These are phyloP conservation scores for Garra rufa DNA, from an alignment of 2,113 vertebrate species.

Conservation along the genomic window DNA sequence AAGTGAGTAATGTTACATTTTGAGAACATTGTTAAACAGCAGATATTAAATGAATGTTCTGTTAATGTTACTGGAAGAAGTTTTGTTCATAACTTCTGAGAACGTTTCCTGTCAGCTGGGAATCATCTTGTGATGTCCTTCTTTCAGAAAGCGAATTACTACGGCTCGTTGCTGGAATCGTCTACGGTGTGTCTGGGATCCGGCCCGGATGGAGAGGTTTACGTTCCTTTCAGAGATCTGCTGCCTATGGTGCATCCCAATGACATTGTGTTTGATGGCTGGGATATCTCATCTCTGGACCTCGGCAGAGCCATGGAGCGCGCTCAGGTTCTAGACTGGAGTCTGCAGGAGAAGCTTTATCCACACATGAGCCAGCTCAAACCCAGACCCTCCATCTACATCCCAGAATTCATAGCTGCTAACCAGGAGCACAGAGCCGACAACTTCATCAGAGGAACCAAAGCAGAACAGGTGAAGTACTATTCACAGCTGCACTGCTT, in stretches of 20 bases:
- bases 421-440: slow-evolving; percentile 80
- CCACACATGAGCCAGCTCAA: slow-evolving; percentile 84
- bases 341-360: slow-evolving; percentile 89
- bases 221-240: slow-evolving; percentile 85
- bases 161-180: slow-evolving; percentile 89
- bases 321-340: slow-evolving; percentile 89
- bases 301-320: slow-evolving; percentile 88
- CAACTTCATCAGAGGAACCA: not conserved
- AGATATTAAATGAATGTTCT: too few species aligned
- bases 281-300: slow-evolving; percentile 95
- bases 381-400: slow-evolving; percentile 88
- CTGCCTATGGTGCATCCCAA: slow-evolving; percentile 93
- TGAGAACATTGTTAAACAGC: too few species aligned
- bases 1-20: too few species aligned
- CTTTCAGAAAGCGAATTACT: slow-evolving; percentile 90
- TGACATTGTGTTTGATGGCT: slow-evolving; percentile 92
- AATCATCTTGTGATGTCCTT: not conserved
- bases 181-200: slow-evolving; percentile 88
- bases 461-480: not conserved
- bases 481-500: too few species aligned
- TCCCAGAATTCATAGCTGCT: slow-evolving; percentile 92
- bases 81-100: too few species aligned
- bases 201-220: slow-evolving; percentile 80
- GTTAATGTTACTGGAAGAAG: too few species aligned
- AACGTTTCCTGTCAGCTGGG: too few species aligned